These are phyloP conservation scores for Cheilosia vernalis DNA, from an alignment of 2,888 invertebrate genomes.

Conservation along the genomic window DNA sequence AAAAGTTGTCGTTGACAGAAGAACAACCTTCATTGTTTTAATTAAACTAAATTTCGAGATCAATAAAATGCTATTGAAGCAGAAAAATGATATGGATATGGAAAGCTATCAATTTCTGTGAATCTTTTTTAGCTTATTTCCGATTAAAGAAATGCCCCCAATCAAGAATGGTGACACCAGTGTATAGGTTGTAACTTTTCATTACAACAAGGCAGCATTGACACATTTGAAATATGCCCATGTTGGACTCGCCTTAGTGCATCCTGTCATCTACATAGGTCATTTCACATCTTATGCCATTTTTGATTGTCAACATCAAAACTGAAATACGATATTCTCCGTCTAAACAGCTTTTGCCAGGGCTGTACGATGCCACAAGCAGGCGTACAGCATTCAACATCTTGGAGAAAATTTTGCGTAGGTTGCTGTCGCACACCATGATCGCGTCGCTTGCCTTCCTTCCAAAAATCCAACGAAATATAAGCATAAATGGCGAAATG, in stretches of 20 bases:
- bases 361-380: constrained; percentile 15
- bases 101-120: too few species aligned
- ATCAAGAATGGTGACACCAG: too few species aligned
- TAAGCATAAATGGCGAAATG: constrained; percentile 32
- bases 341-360: constrained; percentile 35
- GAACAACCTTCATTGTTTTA: too few species aligned
- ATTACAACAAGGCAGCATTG: neutral
- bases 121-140: too few species aligned
- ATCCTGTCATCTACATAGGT: constrained; percentile 32
- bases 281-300: constrained; percentile 40
- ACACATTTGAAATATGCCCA: constrained; percentile 5
- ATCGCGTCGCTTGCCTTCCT: constrained; percentile 31
- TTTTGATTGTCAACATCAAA: constrained; percentile 66
- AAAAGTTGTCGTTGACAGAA: too few species aligned
- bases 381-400: constrained; percentile 35
- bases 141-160: too few species aligned
- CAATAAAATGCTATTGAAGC: too few species aligned
- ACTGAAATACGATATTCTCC: constrained; percentile 60
- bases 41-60: too few species aligned
- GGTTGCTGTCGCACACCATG: constrained; percentile 46
- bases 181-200: neutral
- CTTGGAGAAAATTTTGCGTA: constrained; percentile 59
- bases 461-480: constrained; percentile 33
- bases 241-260: constrained; percentile 1
- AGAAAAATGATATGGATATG: too few species aligned